Conservation (phyloP, 1,140 invertebrate species). For the Formica selysi region DNA sequence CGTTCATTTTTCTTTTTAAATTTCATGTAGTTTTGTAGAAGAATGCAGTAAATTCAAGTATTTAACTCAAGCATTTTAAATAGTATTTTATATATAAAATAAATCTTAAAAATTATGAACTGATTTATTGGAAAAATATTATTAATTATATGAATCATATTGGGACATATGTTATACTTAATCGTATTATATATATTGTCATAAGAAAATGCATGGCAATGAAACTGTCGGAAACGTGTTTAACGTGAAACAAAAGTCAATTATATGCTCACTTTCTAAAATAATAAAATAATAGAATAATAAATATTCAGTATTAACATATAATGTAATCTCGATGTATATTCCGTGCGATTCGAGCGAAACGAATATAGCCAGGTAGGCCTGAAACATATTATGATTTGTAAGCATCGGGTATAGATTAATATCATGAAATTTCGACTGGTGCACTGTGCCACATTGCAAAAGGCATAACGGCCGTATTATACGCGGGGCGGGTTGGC, state of each 20-base stretch:
- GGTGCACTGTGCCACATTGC: background rate
- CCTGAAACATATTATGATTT: background rate
- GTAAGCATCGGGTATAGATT: background rate
- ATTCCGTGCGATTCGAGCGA: background rate
- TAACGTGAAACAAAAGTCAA: background rate
- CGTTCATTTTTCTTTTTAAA: background rate
- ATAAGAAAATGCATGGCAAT: background rate
- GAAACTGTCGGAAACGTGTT: background rate
- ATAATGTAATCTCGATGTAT: conserved; percentile 4
- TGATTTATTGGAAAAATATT: background rate
- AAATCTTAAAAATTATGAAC: background rate
- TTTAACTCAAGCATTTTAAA: background rate
- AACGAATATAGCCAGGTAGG: background rate
- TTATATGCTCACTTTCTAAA: background rate
- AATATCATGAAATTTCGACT: conserved; percentile 41
- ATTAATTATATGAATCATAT: background rate
- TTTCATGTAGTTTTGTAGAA: background rate
- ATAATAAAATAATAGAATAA: conserved; percentile 25
- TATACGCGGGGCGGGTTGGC: conserved; percentile 49
- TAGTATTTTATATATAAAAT: background rate
- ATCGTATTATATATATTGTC: background rate
- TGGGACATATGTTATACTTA: background rate
- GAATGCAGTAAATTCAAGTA: background rate
- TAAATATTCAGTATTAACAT: conserved; percentile 18
- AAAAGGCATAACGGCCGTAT: conserved; percentile 50